Evolutionary conservation across 2,888 invertebrate genomes (phyloP).

Genomic region (Netelia virgata): DNA sequence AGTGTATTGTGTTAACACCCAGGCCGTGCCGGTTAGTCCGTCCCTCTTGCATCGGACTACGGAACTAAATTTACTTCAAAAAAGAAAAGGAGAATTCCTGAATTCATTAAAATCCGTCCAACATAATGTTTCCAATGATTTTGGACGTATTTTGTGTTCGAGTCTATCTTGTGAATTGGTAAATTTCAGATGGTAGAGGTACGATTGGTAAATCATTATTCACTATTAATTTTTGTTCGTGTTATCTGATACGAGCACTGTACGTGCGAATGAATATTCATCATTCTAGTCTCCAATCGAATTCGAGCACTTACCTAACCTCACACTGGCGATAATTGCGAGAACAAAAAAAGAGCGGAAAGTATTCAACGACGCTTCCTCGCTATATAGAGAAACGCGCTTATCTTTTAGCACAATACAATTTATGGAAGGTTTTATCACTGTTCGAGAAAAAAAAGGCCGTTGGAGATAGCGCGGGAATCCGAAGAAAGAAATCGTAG

Average conservation of each 20-base stretch:
- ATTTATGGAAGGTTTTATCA: background rate
- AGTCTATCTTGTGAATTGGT: too few relatives aligned
- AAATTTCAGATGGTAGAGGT: too few relatives aligned
- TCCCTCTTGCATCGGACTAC: slow-evolving; percentile 2
- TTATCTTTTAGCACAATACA: background rate
- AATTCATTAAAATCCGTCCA: background rate
- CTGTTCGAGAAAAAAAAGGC: background rate
- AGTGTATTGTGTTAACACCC: slow-evolving; percentile 28
- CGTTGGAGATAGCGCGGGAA: background rate
- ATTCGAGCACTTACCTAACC: background rate
- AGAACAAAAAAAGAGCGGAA: background rate
- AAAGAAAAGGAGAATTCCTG: background rate
- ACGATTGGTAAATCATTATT: background rate
- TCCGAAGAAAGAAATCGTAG: slow-evolving; percentile 48
- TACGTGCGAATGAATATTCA: slow-evolving; percentile 16
- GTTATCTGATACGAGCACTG: background rate
- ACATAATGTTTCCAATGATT: too few relatives aligned
- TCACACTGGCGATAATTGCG: background rate
- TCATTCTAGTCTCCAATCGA: background rate
- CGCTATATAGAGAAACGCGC: background rate
- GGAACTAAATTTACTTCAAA: background rate
- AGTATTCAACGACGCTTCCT: background rate
- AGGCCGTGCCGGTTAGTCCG: slow-evolving; percentile 18
- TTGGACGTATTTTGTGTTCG: too few relatives aligned
- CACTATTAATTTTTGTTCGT: background rate